Evolutionary conservation across 2,113 vertebrate genomes (phyloP), one percentile per base, ranked within the genome.

Genomic region (Eretmochelys imbricata): DNA sequence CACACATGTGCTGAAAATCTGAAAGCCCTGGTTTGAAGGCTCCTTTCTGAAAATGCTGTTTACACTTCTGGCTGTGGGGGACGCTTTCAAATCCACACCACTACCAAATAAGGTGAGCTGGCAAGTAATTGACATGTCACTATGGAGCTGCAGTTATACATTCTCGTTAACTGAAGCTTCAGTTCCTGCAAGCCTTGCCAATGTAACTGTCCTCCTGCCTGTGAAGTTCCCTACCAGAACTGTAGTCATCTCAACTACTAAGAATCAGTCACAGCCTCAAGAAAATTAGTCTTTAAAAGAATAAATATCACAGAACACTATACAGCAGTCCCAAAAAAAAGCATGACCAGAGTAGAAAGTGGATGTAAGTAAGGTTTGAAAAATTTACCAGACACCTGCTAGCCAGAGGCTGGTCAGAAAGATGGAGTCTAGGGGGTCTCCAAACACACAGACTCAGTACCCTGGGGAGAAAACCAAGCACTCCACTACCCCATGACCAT

Each of bases 391-490:
- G 19, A 55, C 10, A 16, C 2, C 49, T 53, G 8, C 54, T 49
- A 91, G 31, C 42, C 12, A n/a, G 20, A 10, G 59, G 31, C 38
- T 89, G 29, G 83, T 53, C 76, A 62, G 55, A 20, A 88, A 90
- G 29, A n/a, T n/a, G 14, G 27, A 25, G 46, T n/a, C 46, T 54
- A 17, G 59, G 35, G 4, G 1, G 20, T 42, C 86, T 84, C 62
- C 50, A 85, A 25, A 81, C 35, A 27, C 46, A 93, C 16, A 57
- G 55, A 57, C 10, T 84, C 55, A 54, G 8, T 48, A 35, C 29
- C 13, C 8, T 35, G 59, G 65, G 48, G 55, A 51, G 11, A 3
- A 10, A n/a, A 10, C 17, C 0, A 0, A 19, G 31, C 35, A 50
- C 7, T 91, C 46, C 62, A 72, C 27, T 0, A 3, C 13, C 16